These are phyloP conservation scores for Drosophila hawaiiensis DNA, from an alignment of 2,888 invertebrate species.

Conservation along the genomic window DNA sequence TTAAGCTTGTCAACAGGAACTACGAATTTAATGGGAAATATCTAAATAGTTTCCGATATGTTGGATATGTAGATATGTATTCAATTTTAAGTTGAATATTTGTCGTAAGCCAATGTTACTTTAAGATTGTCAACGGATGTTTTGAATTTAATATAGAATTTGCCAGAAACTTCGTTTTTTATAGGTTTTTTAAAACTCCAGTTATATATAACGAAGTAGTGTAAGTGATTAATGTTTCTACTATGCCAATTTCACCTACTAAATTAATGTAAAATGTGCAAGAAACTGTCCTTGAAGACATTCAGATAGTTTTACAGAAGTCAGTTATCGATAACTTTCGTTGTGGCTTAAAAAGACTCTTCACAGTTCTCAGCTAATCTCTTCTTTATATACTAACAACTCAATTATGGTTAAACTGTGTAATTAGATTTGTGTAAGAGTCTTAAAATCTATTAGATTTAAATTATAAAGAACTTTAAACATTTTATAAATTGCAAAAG, in stretches of 20 bases:
- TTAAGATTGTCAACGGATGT: too few relatives aligned
- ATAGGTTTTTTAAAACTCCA: background rate
- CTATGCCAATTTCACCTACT: background rate
- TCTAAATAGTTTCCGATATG: background rate
- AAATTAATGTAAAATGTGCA: background rate
- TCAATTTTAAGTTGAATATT: constrained; percentile 7
- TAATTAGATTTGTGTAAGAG: background rate
- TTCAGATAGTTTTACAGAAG: background rate
- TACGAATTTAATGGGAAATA: background rate
- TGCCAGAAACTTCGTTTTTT: background rate
- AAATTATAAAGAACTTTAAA: background rate
- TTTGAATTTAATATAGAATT: background rate
- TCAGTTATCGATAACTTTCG: background rate
- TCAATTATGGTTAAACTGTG: background rate
- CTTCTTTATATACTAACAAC: background rate
- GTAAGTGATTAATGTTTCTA: too few relatives aligned
- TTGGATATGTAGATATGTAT: background rate
- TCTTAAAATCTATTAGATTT: background rate
- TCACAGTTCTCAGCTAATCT: background rate
- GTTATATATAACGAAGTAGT: background rate
- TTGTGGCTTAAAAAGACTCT: background rate
- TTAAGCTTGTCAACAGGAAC: background rate
- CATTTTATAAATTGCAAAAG: background rate
- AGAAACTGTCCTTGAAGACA: background rate
- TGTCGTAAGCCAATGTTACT: background rate